Evolutionary conservation across 37 sponge, comb jelly and placozoan genomes (phyloP).

Genomic region (Crambe crambe): DNA sequence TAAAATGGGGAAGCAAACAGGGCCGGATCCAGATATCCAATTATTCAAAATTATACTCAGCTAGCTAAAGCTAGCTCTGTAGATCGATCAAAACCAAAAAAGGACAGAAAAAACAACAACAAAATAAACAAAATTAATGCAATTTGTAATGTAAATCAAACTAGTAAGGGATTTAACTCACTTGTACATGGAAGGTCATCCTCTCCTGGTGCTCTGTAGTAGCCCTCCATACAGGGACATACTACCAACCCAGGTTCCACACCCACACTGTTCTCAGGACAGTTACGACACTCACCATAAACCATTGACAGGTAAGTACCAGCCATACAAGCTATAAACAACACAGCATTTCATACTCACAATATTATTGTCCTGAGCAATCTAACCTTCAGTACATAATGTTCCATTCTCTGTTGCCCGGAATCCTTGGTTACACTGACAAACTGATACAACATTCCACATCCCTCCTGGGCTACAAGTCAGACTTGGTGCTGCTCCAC

Average conservation of each 20-base stretch:
- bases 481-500: background rate
- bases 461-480: conserved; percentile 9
- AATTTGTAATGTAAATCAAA: too few species aligned
- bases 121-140: too few species aligned
- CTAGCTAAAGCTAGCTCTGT: too few species aligned
- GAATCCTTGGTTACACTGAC: conserved; percentile 9
- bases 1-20: too few species aligned
- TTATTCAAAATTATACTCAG: too few species aligned
- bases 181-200: conserved; percentile 4
- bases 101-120: too few species aligned
- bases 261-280: conserved; percentile 23
- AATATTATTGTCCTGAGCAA: background rate
- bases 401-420: background rate
- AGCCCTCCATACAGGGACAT: conserved; percentile 39
- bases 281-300: background rate
- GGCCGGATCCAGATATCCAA: too few species aligned
- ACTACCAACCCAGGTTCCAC: background rate
- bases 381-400: background rate
- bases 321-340: background rate
- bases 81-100: too few species aligned
- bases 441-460: conserved; percentile 16
- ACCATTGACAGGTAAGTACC: background rate
- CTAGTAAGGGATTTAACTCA: background rate
- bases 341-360: too few species aligned
- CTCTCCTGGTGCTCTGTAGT: conserved; percentile 38